Base-by-base conservation (phyloP, 2,113 vertebrate species). In the Fukomys damarensis region DNA sequence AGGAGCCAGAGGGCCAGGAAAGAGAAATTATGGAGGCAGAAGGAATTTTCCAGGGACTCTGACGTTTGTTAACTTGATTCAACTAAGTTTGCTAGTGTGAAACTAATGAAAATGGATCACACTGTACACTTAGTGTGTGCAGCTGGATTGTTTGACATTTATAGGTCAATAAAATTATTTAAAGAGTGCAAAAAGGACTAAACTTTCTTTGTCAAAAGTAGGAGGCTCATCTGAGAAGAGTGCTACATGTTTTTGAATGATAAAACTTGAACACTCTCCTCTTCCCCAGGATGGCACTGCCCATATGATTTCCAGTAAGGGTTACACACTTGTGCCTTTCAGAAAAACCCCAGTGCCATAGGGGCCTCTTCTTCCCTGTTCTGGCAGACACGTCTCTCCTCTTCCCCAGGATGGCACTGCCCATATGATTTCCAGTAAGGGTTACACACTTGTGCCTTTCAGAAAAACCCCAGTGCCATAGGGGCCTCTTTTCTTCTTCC, bases 261-360 rank as follows among this genome's bases (percentile, higher is more conserved):
- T 70, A 89, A 89, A 89, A 0, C 61, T 95, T 95, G 59, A 89
- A 38, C 4, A 54, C 26, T 63, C 30, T 35, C 22, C 3, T 83
- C 65, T 66, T 43, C 12, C 77, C 58, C 5, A 52, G 6, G 11
- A 85, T 9, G 54, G 77, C 19, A 38, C 19, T 63, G n/a, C 81
- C 81, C 46, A 82, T 72, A 52, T 3, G 56, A 85, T 95, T 81
- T 89, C 52, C 28, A 72, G 90, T 24, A 16, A 87, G 68, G 22
- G 24, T 58, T 81, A 52, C 30, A 96, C 20, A 93, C 76, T 82
- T 80, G 43, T 70, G 58, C 9, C 68, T 95, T 92, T 95, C 35
- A 91, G 77, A 91, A 96, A 92, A 80, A 46, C 26, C 7, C 12
- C 22, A 66, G 17, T 93, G 61, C 17, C 35, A n/a, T 58, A 26